Percentiles rank a stretch among this genome's conserved stretches.
Evolutionary conservation across 2,113 vertebrate species (phyloP).

Genomic region (Mola mola): DNA sequence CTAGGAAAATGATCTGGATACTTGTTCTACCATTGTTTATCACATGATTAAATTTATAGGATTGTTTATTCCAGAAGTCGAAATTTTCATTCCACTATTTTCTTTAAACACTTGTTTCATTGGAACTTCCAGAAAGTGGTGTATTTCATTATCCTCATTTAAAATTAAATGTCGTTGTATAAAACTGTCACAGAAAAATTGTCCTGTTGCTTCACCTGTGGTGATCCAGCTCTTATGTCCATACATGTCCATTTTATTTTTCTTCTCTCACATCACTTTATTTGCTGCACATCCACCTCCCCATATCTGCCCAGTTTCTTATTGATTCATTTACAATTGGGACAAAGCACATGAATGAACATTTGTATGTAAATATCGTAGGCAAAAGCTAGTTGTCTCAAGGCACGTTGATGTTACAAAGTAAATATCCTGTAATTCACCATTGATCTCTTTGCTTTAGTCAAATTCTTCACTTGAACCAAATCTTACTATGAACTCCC

Average conservation of each 20-base stretch:
- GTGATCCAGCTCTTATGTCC: neutral
- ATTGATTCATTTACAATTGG: too few relatives aligned
- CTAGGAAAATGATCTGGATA: neutral
- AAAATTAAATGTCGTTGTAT: neutral
- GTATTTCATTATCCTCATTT: neutral
- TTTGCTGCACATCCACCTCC: neutral
- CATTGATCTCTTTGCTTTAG: too few relatives aligned
- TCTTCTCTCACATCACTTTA: constrained; percentile 7
- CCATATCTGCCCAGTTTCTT: neutral
- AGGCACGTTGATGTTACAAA: too few relatives aligned
- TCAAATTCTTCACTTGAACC: constrained; percentile 37
- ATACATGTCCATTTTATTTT: neutral
- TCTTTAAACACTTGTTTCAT: neutral
- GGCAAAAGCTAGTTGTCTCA: too few relatives aligned
- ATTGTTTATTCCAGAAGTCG: too few relatives aligned
- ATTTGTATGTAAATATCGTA: too few relatives aligned
- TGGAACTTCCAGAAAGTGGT: neutral
- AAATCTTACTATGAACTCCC: constrained; percentile 12
- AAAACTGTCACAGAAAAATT: neutral
- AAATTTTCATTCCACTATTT: too few relatives aligned
- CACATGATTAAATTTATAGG: too few relatives aligned
- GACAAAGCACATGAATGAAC: too few relatives aligned
- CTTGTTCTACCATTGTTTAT: too few relatives aligned
- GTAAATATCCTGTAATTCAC: too few relatives aligned
- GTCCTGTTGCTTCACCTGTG: neutral